A percentile compares a stretch with the other conserved stretches of the same genome.
These are phyloP conservation scores for Drosophila athabasca DNA, from an alignment of 1,140 invertebrate species.

Conservation along the genomic window DNA sequence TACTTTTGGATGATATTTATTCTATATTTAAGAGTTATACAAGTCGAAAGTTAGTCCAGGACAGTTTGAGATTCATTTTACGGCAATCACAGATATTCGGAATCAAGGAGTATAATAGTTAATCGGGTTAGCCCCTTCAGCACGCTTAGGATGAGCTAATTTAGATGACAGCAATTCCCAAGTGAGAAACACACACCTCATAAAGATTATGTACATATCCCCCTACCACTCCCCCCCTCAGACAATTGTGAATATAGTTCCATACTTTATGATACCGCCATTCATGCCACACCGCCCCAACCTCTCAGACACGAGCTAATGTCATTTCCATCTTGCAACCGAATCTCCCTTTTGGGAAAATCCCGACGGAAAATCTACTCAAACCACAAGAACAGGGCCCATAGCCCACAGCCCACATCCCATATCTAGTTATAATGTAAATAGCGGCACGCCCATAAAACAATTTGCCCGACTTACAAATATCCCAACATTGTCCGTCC, in stretches of 20 bases:
- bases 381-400: conserved; percentile 4
- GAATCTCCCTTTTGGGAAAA: conserved; percentile 31
- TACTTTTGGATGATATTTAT: too few relatives aligned
- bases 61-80: too few relatives aligned
- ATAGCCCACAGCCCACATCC: not conserved
- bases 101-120: too few relatives aligned
- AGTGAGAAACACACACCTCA: not conserved
- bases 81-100: too few relatives aligned
- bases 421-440: conserved; percentile 63
- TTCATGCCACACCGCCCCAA: conserved; percentile 5
- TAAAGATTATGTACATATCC: not conserved
- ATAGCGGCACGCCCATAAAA: conserved; percentile 74
- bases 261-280: conserved; percentile 36
- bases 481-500: conserved; percentile 37
- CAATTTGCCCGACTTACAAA: conserved; percentile 73
- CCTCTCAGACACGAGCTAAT: conserved; percentile 7
- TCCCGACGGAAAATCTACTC: conserved; percentile 29
- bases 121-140: too few relatives aligned
- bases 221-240: not conserved
- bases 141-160: not conserved
- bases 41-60: too few relatives aligned
- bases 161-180: not conserved
- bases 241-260: conserved; percentile 26
- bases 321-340: conserved; percentile 38
- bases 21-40: too few relatives aligned